Base-by-base conservation (phyloP, 64 coral and sea anemone genomes). In the Dendrophyllia cribrosa region DNA sequence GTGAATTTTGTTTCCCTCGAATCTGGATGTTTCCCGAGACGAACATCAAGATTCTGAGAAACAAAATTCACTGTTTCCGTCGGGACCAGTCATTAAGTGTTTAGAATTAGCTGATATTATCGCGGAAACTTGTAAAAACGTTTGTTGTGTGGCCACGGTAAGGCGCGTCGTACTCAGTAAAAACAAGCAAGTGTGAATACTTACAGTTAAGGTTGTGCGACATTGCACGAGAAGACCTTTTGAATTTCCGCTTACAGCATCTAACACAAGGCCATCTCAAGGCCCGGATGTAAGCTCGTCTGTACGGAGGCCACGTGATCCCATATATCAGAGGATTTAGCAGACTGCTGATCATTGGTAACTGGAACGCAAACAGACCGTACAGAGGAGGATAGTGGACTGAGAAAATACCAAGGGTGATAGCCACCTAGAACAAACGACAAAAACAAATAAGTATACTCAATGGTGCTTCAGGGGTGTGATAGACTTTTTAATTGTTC, bases 281-380 rank as follows among this genome's bases (percentile, higher is more conserved):
- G 6, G 83, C 44, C 2, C 72, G 77, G 46, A 77, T 59, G 74
- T 87, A 92, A 66, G 91, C 83, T 63, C 48, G 66, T 71, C 72
- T 92, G 58, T 66, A 92, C 5, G 91, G 73, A 6, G 59, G 91
- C 91, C 91, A 92, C 46, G 51, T 43, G 70, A 87, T 53, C 17
- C 82, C 91, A 44, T 92, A 92, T 66, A 92, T 62, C 59, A 86
- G 43, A 44, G 91, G 91, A 52, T 87, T 92, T 51, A 68, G 21
- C 19, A 92, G 82, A 87, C 91, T 70, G 71, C 91, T 92, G 82
- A 92, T 34, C 91, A 78, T n/a, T 10, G 91, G 91, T 26, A 87
- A 44, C 71, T 92, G 91, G 12, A 78, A 60, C 21, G 82, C 83
- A 50, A 72, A 65, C n/a, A 92, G 24, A 3, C 91, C 91, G 43